Percentiles rank a stretch among this genome's conserved stretches.
Conservation (phyloP, 2,113 vertebrate species). For the Willisornis vidua region DNA sequence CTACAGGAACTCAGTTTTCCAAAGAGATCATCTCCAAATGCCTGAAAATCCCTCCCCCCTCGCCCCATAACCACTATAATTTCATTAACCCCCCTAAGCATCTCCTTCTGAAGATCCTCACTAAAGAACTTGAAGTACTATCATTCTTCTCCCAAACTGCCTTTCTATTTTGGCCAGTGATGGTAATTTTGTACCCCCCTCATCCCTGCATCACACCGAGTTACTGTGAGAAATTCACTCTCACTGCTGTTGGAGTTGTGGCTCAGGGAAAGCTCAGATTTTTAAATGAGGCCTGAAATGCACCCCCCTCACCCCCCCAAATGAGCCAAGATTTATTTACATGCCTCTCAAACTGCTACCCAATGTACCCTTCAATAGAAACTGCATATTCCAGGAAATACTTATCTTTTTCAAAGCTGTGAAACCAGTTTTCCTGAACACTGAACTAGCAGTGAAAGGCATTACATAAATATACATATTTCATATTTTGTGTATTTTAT, state of each 20-base stretch:
- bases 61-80: fast-evolving
- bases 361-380: not conserved
- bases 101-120: not conserved
- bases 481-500: not conserved
- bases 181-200: not conserved
- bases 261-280: not conserved
- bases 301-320: too few species aligned
- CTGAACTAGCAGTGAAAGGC: not conserved
- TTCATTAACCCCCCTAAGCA: not conserved
- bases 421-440: not conserved
- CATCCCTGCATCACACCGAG: not conserved
- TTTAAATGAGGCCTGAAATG: not conserved
- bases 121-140: not conserved
- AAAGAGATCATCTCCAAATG: not conserved
- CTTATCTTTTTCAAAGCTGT: not conserved
- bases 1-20: not conserved
- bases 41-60: fast-evolving
- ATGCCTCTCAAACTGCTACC: not conserved
- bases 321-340: not conserved
- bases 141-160: not conserved
- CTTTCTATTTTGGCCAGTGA: not conserved
- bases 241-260: not conserved
- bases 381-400: not conserved
- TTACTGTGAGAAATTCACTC: not conserved
- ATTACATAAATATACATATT: not conserved